These are phyloP conservation scores for Rhimphoctona megacephalus DNA, from an alignment of 2,888 invertebrate genomes.

Conservation along the genomic window DNA sequence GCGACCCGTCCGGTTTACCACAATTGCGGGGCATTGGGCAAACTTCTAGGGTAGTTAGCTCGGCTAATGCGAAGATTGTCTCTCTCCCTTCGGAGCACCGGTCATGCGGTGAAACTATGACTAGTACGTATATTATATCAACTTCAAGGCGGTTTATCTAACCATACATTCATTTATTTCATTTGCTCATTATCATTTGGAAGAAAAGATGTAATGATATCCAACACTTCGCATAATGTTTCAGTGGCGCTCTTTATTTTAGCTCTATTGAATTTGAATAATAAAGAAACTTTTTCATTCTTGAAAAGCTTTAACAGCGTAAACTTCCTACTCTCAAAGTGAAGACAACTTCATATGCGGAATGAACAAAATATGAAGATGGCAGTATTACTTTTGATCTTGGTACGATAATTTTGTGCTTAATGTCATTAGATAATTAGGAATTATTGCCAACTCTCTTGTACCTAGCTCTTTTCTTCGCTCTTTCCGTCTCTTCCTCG, in stretches of 20 bases:
- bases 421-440: constrained; percentile 47
- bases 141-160: not conserved
- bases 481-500: not conserved
- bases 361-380: not conserved
- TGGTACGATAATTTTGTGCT: constrained; percentile 50
- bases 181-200: not conserved
- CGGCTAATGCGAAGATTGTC: constrained; percentile 63
- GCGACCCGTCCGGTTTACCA: constrained; percentile 46
- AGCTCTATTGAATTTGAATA: not conserved
- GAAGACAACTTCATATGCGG: not conserved
- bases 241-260: not conserved
- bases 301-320: not conserved
- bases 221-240: not conserved
- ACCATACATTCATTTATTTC: not conserved
- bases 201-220: not conserved
- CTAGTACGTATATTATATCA: not conserved
- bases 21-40: constrained; percentile 62
- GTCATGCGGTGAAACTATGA: constrained; percentile 21
- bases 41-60: constrained; percentile 65
- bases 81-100: constrained; percentile 17
- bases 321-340: not conserved
- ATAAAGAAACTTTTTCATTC: not conserved
- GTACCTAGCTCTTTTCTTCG: not conserved
- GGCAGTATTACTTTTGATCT: constrained; percentile 5
- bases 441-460: constrained; percentile 55